Evolutionary conservation across 2,797 vertebrate genomes (phyloP).

Genomic region (Urophycis tenuis): DNA sequence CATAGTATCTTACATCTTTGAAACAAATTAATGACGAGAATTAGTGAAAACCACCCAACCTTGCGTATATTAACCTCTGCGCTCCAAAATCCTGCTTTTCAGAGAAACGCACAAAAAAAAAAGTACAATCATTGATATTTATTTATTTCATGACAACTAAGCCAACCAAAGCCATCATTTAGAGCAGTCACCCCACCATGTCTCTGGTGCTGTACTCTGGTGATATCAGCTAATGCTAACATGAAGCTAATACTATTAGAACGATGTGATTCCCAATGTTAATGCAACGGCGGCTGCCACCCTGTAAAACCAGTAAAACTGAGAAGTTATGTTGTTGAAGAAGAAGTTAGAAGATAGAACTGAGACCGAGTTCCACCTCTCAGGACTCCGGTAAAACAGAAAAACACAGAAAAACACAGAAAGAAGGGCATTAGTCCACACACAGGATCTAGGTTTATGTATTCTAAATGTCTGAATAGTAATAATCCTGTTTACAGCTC

Average conservation of each 20-base stretch:
- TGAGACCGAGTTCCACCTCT: no score
- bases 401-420: no score
- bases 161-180: not conserved
- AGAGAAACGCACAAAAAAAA: not conserved
- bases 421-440: no score
- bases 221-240: not conserved
- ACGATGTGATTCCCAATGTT: not conserved
- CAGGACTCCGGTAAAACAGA: no score
- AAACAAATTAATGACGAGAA: not conserved
- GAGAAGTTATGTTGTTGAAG: not conserved
- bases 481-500: slow-evolving; percentile 1
- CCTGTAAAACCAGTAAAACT: not conserved
- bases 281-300: no score
- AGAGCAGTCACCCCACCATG: not conserved
- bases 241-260: not conserved
- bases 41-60: not conserved
- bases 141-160: not conserved
- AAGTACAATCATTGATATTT: not conserved
- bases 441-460: not conserved
- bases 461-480: not conserved
- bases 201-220: not conserved
- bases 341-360: no score
- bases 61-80: not conserved
- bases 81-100: not conserved
- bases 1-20: slow-evolving; percentile 1